These are phyloP conservation scores for Amblyopsis hoosieri DNA, from an alignment of 2,797 vertebrate species.

Conservation along the genomic window DNA sequence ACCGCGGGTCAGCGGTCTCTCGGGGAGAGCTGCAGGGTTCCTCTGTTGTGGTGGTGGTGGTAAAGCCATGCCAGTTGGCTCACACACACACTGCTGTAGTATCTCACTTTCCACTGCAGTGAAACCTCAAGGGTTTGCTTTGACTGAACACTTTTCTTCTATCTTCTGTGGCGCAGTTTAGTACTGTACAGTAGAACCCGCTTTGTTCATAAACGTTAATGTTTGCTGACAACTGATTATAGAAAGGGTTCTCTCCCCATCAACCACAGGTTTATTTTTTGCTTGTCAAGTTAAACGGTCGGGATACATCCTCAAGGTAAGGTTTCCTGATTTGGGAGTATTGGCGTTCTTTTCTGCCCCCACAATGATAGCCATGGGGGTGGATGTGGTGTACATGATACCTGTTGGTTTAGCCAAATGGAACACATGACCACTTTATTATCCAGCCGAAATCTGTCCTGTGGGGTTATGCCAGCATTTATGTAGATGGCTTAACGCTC, in stretches of 20 bases:
- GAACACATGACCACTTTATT: slow-evolving; percentile 32
- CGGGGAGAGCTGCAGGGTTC: no score
- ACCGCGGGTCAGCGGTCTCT: no score
- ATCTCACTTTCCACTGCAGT: no score
- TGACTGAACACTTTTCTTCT: no score
- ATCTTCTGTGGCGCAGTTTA: no score
- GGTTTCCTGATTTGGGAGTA: slow-evolving; percentile 54
- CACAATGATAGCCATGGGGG: slow-evolving; percentile 61
- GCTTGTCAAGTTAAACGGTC: slow-evolving; percentile 11
- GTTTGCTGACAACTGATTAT: background rate
- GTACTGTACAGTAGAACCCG: background rate
- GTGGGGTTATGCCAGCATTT: slow-evolving; percentile 36
- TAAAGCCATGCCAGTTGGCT: no score
- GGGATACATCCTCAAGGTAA: slow-evolving; percentile 31
- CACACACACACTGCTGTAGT: no score
- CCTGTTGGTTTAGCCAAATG: slow-evolving; percentile 49
- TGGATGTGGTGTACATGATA: slow-evolving; percentile 56
- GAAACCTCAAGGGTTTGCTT: no score
- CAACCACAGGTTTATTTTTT: background rate
- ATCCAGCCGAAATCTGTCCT: slow-evolving; percentile 55
- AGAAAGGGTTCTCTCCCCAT: background rate
- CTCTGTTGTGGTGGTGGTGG: no score
- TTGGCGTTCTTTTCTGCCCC: slow-evolving; percentile 41
- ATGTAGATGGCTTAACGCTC: slow-evolving; percentile 36
- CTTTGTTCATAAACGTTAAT: background rate